A percentile compares a stretch with the other conserved stretches of the same genome.
These are phyloP conservation scores for Pristionchus fissidentatus DNA, from an alignment of 2,888 invertebrate species.

Conservation along the genomic window DNA sequence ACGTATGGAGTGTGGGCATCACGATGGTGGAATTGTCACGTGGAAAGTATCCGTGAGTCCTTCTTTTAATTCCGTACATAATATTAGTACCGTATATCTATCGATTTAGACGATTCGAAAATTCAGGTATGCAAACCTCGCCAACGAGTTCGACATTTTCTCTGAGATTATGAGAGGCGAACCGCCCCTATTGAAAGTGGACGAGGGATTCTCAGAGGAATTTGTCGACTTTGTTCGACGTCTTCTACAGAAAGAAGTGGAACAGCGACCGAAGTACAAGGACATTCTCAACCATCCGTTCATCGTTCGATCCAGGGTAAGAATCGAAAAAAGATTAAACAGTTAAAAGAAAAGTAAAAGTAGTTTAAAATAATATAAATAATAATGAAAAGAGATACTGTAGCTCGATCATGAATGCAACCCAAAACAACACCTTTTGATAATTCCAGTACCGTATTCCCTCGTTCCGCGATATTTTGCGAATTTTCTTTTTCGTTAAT, in stretches of 20 bases:
- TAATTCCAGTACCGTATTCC: background rate
- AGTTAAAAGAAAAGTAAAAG: background rate
- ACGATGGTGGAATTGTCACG: slow-evolving; percentile 90
- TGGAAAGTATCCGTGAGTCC: slow-evolving; percentile 93
- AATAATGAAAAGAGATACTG: no score
- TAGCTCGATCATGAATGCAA: no score
- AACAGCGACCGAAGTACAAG: slow-evolving; percentile 61
- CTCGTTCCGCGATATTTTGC: no score
- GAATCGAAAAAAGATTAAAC: background rate
- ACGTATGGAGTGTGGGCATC: slow-evolving; percentile 97
- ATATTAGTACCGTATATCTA: background rate
- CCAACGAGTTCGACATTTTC: slow-evolving; percentile 92
- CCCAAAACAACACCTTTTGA: background rate
- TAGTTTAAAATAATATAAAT: no score
- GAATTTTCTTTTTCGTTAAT: no score
- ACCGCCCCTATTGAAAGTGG: slow-evolving; percentile 75
- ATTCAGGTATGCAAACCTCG: slow-evolving; percentile 75
- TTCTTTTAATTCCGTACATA: background rate
- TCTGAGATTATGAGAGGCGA: slow-evolving; percentile 87
- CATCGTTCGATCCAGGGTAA: slow-evolving; percentile 36
- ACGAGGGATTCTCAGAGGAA: slow-evolving; percentile 58
- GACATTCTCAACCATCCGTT: slow-evolving; percentile 46
- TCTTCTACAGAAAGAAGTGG: slow-evolving; percentile 67
- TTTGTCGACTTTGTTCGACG: slow-evolving; percentile 67
- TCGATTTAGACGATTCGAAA: background rate